Evolutionary conservation across 2,888 invertebrate genomes (phyloP), one percentile per base, ranked within the genome.

Genomic region (Iselma pallidipennis): DNA sequence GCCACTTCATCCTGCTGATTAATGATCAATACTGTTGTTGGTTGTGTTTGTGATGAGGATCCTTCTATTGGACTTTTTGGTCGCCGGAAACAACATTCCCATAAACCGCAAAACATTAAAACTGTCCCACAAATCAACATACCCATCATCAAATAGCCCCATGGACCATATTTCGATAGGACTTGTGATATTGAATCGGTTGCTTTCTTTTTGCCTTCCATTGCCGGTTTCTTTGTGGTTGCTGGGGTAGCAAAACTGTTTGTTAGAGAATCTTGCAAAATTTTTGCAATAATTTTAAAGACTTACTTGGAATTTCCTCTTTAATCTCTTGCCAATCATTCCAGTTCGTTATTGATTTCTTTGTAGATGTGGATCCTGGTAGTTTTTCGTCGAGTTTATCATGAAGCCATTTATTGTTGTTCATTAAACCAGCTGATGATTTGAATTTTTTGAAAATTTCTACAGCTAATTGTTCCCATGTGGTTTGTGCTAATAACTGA

Each of bases 71-170:
- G 72, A 53, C 72, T 66, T 71, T 52, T 85, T 80, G 33, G 85
- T 81, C 28, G 84, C 79, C 74, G 84, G 62, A 80, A 80, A 66
- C 80, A 82, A 66, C 82, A 82, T 63, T 83, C 89, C 89, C 89
- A 89, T 66, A 89, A 83, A 16, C 89, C 84, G 71, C 89, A 90
- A 79, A 90, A 87, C 82, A 89, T 85, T 70, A 90, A 83, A 42
- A 89, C 86, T 10, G 88, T 87, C 21, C 89, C 89, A 75, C 89
- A 89, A 66, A 89, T 85, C 37, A 90, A 81, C 86, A 89, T 89
- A 54, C 89, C 89, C 56, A 90, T 83, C 78, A 90, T 88, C 33
- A 90, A 82, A 75, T 90, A 90, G 69, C 89, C 89, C 90, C 90
- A 90, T 0, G 90, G 89, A 0, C 90, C 90, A 76, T 90, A 90